Evolutionary conservation across 2,113 vertebrate genomes (phyloP).

Genomic region (Catharus minimus): DNA sequence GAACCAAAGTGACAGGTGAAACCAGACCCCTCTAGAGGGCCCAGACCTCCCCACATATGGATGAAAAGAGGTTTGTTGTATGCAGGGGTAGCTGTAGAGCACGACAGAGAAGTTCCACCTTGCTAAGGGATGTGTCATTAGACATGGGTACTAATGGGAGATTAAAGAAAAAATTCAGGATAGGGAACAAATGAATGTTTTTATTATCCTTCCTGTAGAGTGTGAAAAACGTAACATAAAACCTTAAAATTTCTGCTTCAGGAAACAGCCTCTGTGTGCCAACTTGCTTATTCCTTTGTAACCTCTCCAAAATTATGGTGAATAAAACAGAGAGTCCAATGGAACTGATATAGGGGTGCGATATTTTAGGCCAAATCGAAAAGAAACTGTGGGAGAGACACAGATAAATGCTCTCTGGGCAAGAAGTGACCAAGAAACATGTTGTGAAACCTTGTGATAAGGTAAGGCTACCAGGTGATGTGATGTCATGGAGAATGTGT

Average conservation of each 20-base stretch:
- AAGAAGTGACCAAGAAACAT: too few species aligned
- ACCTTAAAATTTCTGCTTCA: background rate
- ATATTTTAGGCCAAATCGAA: too few species aligned
- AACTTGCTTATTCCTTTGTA: background rate
- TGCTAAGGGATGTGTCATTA: background rate
- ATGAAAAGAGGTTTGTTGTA: background rate
- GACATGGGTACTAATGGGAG: fast-evolving
- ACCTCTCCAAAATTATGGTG: background rate
- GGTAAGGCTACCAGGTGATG: too few species aligned
- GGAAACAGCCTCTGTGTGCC: background rate
- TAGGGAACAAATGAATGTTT: background rate
- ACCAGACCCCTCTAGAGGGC: background rate
- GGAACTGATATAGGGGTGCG: too few species aligned
- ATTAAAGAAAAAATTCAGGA: background rate
- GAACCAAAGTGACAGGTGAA: background rate
- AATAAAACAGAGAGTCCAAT: too few species aligned
- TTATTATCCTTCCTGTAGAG: background rate
- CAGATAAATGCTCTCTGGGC: too few species aligned
- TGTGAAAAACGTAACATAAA: background rate
- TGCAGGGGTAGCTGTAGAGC: background rate
- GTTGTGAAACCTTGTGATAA: too few species aligned
- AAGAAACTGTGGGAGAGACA: too few species aligned
- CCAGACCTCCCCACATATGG: background rate
- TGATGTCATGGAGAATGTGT: too few species aligned
- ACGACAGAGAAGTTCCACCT: background rate